Evolutionary conservation across 1,140 invertebrate genomes (phyloP).

Genomic region (Oreohelix idahoensis): DNA sequence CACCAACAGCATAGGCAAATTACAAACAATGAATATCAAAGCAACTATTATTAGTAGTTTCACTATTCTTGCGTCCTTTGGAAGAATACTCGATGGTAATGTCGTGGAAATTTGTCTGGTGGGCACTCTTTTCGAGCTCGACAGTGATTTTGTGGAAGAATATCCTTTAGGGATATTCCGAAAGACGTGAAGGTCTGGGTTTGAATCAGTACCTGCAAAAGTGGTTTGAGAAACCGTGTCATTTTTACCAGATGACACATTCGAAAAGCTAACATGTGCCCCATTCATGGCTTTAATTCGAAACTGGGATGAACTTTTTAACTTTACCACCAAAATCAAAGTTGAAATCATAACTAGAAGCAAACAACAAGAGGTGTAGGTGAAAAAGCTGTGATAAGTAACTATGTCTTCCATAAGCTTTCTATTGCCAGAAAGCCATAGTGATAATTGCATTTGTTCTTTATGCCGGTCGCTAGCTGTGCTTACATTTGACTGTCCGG

Average conservation of each 20-base stretch:
- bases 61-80: background rate
- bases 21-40: background rate
- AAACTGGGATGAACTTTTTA: background rate
- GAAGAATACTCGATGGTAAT: no score
- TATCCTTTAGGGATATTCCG: no score
- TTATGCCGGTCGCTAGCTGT: background rate
- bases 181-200: no score
- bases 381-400: background rate
- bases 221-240: background rate
- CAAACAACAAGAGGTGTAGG: background rate
- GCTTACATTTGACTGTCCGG: no score
- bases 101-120: no score
- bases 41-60: background rate
- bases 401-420: background rate
- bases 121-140: no score
- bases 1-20: background rate
- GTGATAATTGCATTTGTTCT: background rate
- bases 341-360: background rate
- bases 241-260: background rate
- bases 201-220: no score
- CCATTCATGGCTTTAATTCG: background rate
- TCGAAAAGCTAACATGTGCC: background rate
- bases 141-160: no score
- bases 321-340: background rate
- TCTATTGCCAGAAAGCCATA: slow-evolving; percentile 9